Evolutionary conservation across 2,888 invertebrate species (phyloP), one percentile per base, ranked within the genome.

Genomic region (Endotricha flammealis): DNA sequence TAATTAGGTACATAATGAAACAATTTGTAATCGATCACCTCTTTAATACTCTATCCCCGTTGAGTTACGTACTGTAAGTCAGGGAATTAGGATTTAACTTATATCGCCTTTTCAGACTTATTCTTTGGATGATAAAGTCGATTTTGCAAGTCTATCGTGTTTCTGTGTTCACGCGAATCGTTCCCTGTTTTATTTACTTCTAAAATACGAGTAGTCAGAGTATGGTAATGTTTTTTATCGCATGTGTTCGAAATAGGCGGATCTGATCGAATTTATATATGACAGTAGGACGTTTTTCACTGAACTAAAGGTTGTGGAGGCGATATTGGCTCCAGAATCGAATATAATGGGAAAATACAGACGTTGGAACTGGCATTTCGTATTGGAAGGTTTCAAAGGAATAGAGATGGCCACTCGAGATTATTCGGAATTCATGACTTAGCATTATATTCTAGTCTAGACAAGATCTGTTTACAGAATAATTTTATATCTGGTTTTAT

Each of bases 191-290:
- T 61, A 57, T 61, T 66, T 59, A 51, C 58, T 54, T 62, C 66
- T 72, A 70, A 70, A 74, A 69, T 65, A 68, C 62, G 57, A 20
- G 48, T 41, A 51, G 51, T 52, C 50, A 61, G 59, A 64, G 55
- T 72, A 72, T 73, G 72, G 64, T 73, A 75, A 75, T 70, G 64
- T 62, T 65, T 70, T 76, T 71, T 74, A 70, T 73, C 57, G 58
- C 62, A 51, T 64, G 57, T 62, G 64, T 51, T 50, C 44, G 53
- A 54, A 58, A 61, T 54, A 60, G 54, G 53, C 52, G 40, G 42
- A 46, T 9, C 49, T 62, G 63, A 75, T 75, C 65, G 69, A 68
- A 61, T 75, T 73, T 76, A 60, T 65, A 50, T 56, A 61, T 64
- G 58, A 59, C 53, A 57, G 43, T 46, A 56, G 53, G 54, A 53